Evolutionary conservation across 2,113 vertebrate species (phyloP).

Genomic region (Nannobrachium achirus): DNA sequence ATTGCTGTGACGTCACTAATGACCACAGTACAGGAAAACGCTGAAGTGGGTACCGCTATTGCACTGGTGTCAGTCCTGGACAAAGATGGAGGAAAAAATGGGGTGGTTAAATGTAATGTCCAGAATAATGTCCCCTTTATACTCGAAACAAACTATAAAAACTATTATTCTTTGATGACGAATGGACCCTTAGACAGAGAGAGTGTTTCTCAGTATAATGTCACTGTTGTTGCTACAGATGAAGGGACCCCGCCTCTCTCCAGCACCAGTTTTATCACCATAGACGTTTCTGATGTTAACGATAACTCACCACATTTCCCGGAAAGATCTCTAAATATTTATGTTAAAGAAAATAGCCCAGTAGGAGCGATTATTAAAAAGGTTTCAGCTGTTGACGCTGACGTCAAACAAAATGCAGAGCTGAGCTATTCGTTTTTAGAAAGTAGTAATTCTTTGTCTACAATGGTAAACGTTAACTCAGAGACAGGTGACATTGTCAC

Average conservation of each 20-base stretch:
- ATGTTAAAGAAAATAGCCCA: conserved; percentile 85
- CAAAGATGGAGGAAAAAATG: conserved; percentile 16
- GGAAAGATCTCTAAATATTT: conserved; percentile 72
- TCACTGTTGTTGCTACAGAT: conserved; percentile 81
- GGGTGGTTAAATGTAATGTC: not conserved
- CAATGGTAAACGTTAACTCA: conserved; percentile 76
- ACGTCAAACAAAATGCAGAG: conserved; percentile 78
- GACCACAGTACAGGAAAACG: conserved; percentile 14
- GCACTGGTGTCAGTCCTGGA: conserved; percentile 13
- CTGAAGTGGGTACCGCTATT: not conserved
- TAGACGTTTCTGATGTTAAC: conserved; percentile 87
- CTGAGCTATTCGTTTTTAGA: conserved; percentile 75
- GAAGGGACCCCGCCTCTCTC: conserved; percentile 83
- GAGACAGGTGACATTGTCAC: conserved; percentile 33
- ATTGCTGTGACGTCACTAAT: conserved; percentile 13
- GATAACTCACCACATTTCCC: conserved; percentile 85
- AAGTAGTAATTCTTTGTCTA: conserved; percentile 69
- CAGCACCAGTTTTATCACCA: conserved; percentile 67
- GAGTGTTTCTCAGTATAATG: conserved; percentile 76
- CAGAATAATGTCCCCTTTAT: not conserved
- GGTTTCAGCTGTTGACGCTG: conserved; percentile 80
- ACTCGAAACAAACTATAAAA: conserved; percentile 77
- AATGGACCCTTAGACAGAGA: conserved; percentile 84
- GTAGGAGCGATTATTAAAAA: conserved; percentile 75
- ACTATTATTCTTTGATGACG: conserved; percentile 85